Base-by-base conservation (phyloP, 2,888 invertebrate species). In the Apomyelois bistriatella region DNA sequence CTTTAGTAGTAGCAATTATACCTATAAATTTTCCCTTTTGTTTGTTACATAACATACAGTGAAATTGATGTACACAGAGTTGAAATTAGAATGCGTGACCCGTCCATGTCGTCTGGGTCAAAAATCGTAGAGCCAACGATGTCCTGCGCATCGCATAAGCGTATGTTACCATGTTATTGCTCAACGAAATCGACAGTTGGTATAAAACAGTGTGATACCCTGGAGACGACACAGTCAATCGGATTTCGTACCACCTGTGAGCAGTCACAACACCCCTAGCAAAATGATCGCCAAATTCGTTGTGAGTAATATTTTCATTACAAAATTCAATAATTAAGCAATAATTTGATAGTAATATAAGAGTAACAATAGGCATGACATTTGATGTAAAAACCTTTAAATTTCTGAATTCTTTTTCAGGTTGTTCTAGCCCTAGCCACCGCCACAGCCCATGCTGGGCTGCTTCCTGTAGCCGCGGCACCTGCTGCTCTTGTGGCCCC, bases 401-500 rank as follows among this genome's bases (percentile, higher is more conserved):
- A 12, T n/a, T 13, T 9, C 12, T n/a, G n/a, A 9, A 13, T 38
- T 58, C 57, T 55, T 54, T 75, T 74, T 1, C 76, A 91, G 91
- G 71, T 86, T 58, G 64, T 82, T 58, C 60, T 91, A 58, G 79
- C 86, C 60, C 66, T 86, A 30, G 79, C 56, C 30, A 41, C 40
- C 43, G 36, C 81, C 58, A 61, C 77, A 35, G 73, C 74, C 43
- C 82, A 74, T 55, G 91, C 90, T 49, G 73, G 84, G 48, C 68
- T 81, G 2, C 53, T 80, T 2, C 80, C 89, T 10, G 65, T 82
- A 4, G 85, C 79, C 35, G 79, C 84, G 0, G 79, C 84, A 0
- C 83, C 81, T 42, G 86, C 73, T 57, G 94, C 94, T 47, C 92
- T 95, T 56, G 84, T 79, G 51, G 85, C 74, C 55, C 93, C 93